Evolutionary conservation across 2,113 vertebrate species (phyloP), one percentile per base, ranked within the genome.

Genomic region (Lophius piscatorius): DNA sequence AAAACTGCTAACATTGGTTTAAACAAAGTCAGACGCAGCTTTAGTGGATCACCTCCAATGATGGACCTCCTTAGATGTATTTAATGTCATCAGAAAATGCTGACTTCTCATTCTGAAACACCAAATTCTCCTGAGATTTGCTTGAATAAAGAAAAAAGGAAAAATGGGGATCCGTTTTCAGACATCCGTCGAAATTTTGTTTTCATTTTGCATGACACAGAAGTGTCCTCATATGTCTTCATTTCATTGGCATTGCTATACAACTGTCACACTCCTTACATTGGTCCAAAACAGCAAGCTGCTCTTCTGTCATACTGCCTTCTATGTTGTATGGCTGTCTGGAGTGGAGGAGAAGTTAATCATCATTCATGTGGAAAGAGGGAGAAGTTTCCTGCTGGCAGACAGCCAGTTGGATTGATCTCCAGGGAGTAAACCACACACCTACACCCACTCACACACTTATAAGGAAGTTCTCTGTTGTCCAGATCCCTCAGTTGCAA

Each of bases 401-500:
- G 21, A 36, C 13, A 41, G 42, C 76, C 79, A 77, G 46, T 11
- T 62, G 60, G 78, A 78, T 62, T 57, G n/a, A n/a, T 44, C 69
- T 66, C 47, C 35, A 20, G 63, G 46, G 68, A 59, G 33, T 16
- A 73, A 44, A 58, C 46, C 64, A 56, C 55, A 21, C 26, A 52
- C 31, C 23, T 35, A 22, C 40, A 26, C 60, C 51, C 64, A 47
- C 41, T 4, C 24, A 58, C 57, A 62, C 55, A 50, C 21, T 57
- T 65, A 36, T 47, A 46, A 74, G 74, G 68, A 82, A 71, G 78
- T 64, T 64, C 74, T 75, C 58, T 50, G 47, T 73, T 78, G 61
- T 65, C 67, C 58, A 10, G 2, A 29, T 50, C 26, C 51, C 35
- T 70, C 68, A 40, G 63, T 52, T 76, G 63, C 52, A 81, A 86